Conservation (phyloP, 2,888 invertebrate species). For the Eupithecia pulchellata region DNA sequence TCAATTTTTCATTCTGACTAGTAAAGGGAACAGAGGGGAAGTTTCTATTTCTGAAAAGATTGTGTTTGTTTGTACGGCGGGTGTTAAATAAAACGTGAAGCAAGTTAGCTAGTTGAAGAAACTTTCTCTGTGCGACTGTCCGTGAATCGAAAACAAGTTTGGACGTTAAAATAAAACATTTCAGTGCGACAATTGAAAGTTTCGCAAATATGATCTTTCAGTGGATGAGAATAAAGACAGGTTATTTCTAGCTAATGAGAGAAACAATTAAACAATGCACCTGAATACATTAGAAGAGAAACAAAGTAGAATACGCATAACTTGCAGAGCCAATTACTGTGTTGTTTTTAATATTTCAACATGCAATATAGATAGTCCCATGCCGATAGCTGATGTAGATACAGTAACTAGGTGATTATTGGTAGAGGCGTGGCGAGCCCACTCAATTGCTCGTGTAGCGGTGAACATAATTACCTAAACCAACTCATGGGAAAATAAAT, state of each 20-base stretch:
- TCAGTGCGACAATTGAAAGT: constrained; percentile 25
- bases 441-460: constrained; percentile 66
- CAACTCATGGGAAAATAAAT: constrained; percentile 69
- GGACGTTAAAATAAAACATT: constrained; percentile 47
- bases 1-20: constrained; percentile 78
- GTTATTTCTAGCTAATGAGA: not conserved
- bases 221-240: not conserved
- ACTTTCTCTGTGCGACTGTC: constrained; percentile 55
- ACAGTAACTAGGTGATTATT: constrained; percentile 72
- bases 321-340: not conserved
- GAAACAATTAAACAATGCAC: not conserved
- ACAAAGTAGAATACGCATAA: not conserved
- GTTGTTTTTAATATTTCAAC: constrained; percentile 11
- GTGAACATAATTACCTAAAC: constrained; percentile 69
- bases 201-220: constrained; percentile 6
- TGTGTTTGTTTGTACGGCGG: constrained; percentile 56
- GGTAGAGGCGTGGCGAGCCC: constrained; percentile 65
- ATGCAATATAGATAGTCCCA: constrained; percentile 2
- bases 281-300: not conserved
- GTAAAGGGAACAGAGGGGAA: constrained; percentile 65
- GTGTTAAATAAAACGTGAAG: constrained; percentile 62
- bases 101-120: constrained; percentile 56
- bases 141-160: constrained; percentile 60
- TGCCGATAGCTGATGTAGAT: constrained; percentile 46
- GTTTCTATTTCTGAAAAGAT: constrained; percentile 61